These are phyloP conservation scores for Lithosia quadra DNA, from an alignment of 2,888 invertebrate genomes.

Conservation along the genomic window DNA sequence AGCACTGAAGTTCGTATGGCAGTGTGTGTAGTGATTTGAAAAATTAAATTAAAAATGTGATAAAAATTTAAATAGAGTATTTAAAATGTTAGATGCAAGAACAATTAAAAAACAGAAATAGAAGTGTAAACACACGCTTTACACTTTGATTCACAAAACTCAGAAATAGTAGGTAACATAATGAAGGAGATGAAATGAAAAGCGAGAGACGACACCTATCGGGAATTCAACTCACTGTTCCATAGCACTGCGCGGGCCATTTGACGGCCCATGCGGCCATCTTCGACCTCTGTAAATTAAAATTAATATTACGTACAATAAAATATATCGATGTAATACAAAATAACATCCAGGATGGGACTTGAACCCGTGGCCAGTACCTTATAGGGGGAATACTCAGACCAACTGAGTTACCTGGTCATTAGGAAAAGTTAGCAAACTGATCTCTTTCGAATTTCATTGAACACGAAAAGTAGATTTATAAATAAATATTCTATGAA, in stretches of 20 bases:
- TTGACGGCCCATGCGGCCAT: slow-evolving; percentile 92
- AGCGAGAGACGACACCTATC: slow-evolving; percentile 67
- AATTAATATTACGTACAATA: slow-evolving; percentile 18
- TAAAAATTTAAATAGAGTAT: no score
- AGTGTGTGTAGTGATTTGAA: no score
- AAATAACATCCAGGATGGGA: no score
- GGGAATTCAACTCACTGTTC: slow-evolving; percentile 91
- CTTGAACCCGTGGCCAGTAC: no score
- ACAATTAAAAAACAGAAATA: slow-evolving; percentile 17
- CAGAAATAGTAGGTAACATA: slow-evolving; percentile 31
- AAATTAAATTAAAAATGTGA: no score
- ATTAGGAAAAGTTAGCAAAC: no score
- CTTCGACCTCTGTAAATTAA: slow-evolving; percentile 90
- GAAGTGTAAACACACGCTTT: slow-evolving; percentile 9
- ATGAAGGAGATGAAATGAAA: slow-evolving; percentile 42
- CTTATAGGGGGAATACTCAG: no score
- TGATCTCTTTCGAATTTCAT: no score
- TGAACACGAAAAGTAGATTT: no score
- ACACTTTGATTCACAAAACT: slow-evolving; percentile 21
- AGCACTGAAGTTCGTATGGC: no score
- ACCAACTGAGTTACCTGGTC: no score
- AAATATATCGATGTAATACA: not conserved
- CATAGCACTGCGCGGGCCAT: slow-evolving; percentile 93
- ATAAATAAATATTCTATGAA: no score
- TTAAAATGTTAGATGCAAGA: slow-evolving; percentile 10